Percentiles rank a stretch among this genome's conserved stretches.
Conservation (phyloP, 2,797 vertebrate genomes). For the Alauda arvensis region DNA sequence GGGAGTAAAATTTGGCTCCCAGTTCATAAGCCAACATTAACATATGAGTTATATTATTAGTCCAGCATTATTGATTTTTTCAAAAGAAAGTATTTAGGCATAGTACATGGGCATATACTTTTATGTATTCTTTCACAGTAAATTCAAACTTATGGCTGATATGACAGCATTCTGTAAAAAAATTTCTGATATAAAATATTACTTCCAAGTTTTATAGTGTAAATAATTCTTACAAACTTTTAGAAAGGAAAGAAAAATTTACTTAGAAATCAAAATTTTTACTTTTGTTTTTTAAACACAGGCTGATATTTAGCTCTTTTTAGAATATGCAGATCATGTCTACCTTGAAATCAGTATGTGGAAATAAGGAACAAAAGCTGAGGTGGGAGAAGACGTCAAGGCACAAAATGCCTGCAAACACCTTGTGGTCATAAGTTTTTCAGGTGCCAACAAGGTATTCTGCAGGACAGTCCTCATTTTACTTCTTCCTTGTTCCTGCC, state of each 20-base stretch:
- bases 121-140: constrained; percentile 1
- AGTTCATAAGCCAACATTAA: neutral
- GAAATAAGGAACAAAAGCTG: constrained; percentile 16
- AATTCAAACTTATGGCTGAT: constrained; percentile 39
- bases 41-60: neutral
- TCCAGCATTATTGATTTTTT: constrained; percentile 2
- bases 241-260: constrained; percentile 33
- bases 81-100: constrained; percentile 27
- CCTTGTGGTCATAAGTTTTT: neutral
- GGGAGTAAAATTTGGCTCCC: constrained; percentile 15
- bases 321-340: neutral
- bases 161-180: constrained; percentile 25
- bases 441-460: neutral
- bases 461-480: neutral
- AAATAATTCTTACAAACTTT: constrained; percentile 50
- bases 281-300: constrained; percentile 1
- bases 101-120: constrained; percentile 17
- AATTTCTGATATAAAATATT: neutral
- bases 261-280: constrained; percentile 20
- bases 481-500: neutral
- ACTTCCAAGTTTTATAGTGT: constrained; percentile 11
- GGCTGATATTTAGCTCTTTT: constrained; percentile 61
- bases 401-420: neutral
- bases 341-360: neutral
- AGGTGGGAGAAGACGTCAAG: neutral